These are phyloP conservation scores for Rhagoletis zephyria DNA, from an alignment of 1,140 invertebrate genomes.

Conservation along the genomic window DNA sequence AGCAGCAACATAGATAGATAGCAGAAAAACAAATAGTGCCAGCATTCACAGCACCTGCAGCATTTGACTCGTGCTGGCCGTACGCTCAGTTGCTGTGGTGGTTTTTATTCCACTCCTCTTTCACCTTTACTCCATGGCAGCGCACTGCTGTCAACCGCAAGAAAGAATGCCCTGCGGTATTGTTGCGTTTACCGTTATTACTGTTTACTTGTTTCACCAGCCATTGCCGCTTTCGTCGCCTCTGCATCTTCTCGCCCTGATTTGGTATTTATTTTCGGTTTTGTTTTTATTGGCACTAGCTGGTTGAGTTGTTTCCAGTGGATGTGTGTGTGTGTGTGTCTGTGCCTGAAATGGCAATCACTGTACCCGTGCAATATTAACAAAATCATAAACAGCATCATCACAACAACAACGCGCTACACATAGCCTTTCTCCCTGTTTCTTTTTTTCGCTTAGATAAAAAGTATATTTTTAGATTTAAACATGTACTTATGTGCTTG, in stretches of 20 bases:
- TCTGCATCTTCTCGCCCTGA: neutral
- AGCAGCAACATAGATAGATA: neutral
- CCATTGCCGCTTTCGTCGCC: neutral
- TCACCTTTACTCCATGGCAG: neutral
- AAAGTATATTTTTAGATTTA: neutral
- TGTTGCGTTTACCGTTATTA: constrained; percentile 44
- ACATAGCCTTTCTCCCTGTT: neutral
- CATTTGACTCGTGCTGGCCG: neutral
- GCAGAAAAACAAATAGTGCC: neutral
- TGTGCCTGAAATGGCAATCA: neutral
- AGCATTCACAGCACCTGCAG: neutral
- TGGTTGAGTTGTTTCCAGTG: neutral
- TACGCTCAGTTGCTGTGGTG: neutral
- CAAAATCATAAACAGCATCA: neutral
- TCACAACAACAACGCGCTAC: no score
- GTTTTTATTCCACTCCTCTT: neutral
- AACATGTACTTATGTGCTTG: neutral
- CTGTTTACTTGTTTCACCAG: constrained; percentile 34
- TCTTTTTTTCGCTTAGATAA: neutral
- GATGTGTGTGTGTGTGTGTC: neutral
- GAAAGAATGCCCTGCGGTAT: constrained; percentile 20
- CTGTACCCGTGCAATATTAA: neutral
- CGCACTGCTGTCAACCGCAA: neutral
- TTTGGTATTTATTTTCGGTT: neutral
- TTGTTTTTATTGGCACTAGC: neutral